Base-by-base conservation (phyloP, 2,113 vertebrate species). In the Peromyscus leucopus region DNA sequence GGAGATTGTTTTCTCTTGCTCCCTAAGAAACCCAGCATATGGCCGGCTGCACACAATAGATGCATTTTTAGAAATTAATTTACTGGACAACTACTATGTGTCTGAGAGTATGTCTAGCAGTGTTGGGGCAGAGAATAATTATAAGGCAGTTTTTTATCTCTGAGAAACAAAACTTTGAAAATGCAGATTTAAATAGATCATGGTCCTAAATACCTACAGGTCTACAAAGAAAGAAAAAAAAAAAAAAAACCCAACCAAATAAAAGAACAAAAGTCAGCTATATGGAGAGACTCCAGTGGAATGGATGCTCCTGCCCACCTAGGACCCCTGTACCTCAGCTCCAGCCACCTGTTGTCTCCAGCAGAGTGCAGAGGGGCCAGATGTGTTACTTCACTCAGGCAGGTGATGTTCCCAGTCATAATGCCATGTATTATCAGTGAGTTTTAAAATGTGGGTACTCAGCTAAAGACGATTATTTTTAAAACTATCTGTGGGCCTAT, bases 241-340 rank as follows among this genome's bases (percentile, higher is more conserved):
- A 17, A 28, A 31, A 67, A 12, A 10, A 2, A 67, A 31, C 65
- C 65, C 31, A 67, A 24, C 72, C 65, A 67, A 67, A 42, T 39
- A 48, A 21, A 87, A 2, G 3, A 42, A 16, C 7, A 39, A 55
- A 5, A 85, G 7, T 0, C 7, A n/a, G 46, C 1, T 17, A 3
- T 16, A n/a, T 17, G 7, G 39, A 76, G 76, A 46, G 17, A 12
- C 15, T 13, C 15, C 19, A 31, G 21, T 2, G 15, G 26, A 6
- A 17, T 2, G 1, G 65, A 7, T 8, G 11, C 0, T 24, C 10
- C 7, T 51, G 51, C 1, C 24, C 7, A 8, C 0, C 17, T 0
- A 16, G 57, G 26, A 48, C 6, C 28, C 15, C 13, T 4, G 6
- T 0, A 19, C 36, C 28, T 71, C 24, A 55, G n/a, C 15, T 65